Percentiles rank a stretch among this genome's conserved stretches.
Evolutionary conservation across 2,113 vertebrate genomes (phyloP).

Genomic region (Taurulus bubalis): DNA sequence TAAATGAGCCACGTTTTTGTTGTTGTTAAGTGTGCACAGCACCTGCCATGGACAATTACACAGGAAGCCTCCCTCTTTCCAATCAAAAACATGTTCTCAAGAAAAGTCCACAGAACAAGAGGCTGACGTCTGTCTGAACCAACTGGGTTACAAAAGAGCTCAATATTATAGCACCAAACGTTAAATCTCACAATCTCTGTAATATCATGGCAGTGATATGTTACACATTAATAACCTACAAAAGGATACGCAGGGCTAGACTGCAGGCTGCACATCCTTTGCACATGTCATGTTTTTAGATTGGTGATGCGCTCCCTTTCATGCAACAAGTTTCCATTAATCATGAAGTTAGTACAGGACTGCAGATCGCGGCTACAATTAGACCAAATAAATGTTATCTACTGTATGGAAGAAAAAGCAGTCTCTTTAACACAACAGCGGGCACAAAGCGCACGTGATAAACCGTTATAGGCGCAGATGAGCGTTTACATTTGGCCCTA

Average conservation of each 20-base stretch:
- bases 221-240: background rate
- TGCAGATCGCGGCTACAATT: background rate
- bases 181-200: background rate
- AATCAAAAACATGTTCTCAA: background rate
- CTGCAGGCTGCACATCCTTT: background rate
- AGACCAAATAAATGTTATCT: background rate
- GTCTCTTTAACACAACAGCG: background rate
- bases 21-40: constrained; percentile 23
- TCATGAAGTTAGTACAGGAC: background rate
- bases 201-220: background rate
- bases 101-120: background rate
- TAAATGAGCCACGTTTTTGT: constrained; percentile 26
- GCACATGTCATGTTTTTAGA: background rate
- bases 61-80: background rate
- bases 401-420: background rate
- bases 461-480: background rate
- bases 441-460: background rate
- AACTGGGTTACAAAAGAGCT: background rate
- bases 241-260: background rate
- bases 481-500: background rate
- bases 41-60: constrained; percentile 3
- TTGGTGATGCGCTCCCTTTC: background rate
- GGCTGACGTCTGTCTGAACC: background rate
- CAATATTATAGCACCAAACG: background rate
- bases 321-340: constrained; percentile 52